Conservation (phyloP, 2,888 invertebrate species). For the Watsonalla cultraria region DNA sequence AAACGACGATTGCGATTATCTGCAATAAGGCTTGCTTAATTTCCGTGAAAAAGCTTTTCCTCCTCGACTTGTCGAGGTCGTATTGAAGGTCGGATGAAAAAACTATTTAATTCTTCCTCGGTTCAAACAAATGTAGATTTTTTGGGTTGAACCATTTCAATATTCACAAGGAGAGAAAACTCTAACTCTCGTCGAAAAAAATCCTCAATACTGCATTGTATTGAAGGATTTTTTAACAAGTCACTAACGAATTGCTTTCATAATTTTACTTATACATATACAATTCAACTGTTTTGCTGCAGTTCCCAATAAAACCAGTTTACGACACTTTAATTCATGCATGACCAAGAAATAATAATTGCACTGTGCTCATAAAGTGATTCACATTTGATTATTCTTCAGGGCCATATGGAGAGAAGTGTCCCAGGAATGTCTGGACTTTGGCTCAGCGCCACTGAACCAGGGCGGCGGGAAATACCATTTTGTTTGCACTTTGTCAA, state of each 20-base stretch:
- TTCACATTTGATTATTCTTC: slow-evolving; percentile 34
- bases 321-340: not conserved
- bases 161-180: too few species aligned
- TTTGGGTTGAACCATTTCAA: too few species aligned
- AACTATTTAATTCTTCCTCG: not conserved
- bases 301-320: not conserved
- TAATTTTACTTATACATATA: not conserved
- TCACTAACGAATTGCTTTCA: too few species aligned
- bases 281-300: not conserved
- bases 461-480: slow-evolving; percentile 39
- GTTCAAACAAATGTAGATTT: too few species aligned
- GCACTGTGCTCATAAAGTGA: slow-evolving; percentile 20
- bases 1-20: slow-evolving; percentile 8
- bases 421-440: slow-evolving; percentile 42
- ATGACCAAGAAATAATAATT: slow-evolving; percentile 1
- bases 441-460: slow-evolving; percentile 53
- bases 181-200: too few species aligned
- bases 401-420: slow-evolving; percentile 42
- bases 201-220: too few species aligned
- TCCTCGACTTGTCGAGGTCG: not conserved
- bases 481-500: slow-evolving; percentile 50
- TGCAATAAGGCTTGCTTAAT: slow-evolving; percentile 11
- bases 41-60: slow-evolving; percentile 3
- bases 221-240: too few species aligned
- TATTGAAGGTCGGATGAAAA: not conserved